These are phyloP conservation scores for Linepithema humile DNA, from an alignment of 1,140 invertebrate species.

Conservation along the genomic window DNA sequence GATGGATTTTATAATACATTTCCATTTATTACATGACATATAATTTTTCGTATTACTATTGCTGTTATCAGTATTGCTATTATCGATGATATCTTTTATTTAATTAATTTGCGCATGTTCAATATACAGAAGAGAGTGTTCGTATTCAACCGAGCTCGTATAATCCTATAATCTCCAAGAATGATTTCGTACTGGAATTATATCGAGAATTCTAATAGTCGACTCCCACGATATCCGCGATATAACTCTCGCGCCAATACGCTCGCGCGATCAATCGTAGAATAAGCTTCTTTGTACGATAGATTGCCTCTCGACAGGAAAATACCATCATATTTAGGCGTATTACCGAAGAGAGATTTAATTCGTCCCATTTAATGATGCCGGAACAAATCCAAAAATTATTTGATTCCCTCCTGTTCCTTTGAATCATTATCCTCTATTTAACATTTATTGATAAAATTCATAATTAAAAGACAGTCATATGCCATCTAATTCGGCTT, in stretches of 20 bases:
- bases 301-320: conserved; percentile 26
- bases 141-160: conserved; percentile 35
- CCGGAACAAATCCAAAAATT: neutral
- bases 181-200: conserved; percentile 53
- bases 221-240: conserved; percentile 29
- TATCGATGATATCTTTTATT: conserved; percentile 16
- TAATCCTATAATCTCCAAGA: conserved; percentile 53
- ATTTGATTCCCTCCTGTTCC: neutral
- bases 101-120: conserved; percentile 51
- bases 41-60: conserved; percentile 3
- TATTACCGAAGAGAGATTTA: conserved; percentile 30
- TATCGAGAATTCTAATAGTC: conserved; percentile 56
- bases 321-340: conserved; percentile 30
- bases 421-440: conserved; percentile 1
- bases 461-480: neutral
- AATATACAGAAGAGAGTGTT: conserved; percentile 38
- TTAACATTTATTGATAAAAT: neutral
- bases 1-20: neutral
- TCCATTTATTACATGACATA: neutral
- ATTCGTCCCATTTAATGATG: neutral
- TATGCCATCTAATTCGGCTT: neutral
- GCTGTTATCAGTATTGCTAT: neutral
- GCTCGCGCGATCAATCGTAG: conserved; percentile 44
- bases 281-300: conserved; percentile 57
- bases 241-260: conserved; percentile 33